A percentile compares a stretch with the other conserved stretches of the same genome.
These are phyloP conservation scores for Phocoena sinus DNA, from an alignment of 2,113 vertebrate genomes.

Conservation along the genomic window DNA sequence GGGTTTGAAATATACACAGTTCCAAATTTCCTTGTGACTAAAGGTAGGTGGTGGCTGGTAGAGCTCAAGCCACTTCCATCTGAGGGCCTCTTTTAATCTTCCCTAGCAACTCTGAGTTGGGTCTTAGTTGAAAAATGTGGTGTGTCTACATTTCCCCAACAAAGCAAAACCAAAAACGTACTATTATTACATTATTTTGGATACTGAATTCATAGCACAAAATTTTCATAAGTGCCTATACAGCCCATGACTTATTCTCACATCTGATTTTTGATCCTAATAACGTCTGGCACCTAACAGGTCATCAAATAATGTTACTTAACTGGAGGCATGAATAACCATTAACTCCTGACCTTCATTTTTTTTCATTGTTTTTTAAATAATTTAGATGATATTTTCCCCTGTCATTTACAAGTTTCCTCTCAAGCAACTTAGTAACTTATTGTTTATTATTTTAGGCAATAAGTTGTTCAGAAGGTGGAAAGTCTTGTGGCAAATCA, in stretches of 20 bases:
- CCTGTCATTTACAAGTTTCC: not conserved
- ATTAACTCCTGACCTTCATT: not conserved
- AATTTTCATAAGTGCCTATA: not conserved
- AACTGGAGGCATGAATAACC: not conserved
- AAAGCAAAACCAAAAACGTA: not conserved
- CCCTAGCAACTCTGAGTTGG: not conserved
- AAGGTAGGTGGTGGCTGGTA: not conserved
- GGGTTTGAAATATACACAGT: not conserved
- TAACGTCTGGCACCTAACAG: not conserved
- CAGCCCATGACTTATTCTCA: not conserved
- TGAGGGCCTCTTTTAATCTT: not conserved
- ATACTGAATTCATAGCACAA: not conserved
- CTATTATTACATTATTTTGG: not conserved
- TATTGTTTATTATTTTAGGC: not conserved
- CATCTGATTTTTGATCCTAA: not conserved
- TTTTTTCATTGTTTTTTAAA: not conserved
- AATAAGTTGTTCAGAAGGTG: not conserved
- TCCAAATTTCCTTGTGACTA: not conserved
- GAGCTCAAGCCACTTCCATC: not conserved
- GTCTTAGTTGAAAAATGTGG: no score
- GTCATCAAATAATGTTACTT: not conserved
- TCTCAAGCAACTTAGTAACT: not conserved
- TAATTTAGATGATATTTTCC: not conserved
- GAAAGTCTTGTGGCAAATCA: not conserved
- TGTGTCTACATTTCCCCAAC: not conserved